These are phyloP conservation scores for Ochropacha duplaris DNA, from an alignment of 2,888 invertebrate genomes.

Conservation along the genomic window DNA sequence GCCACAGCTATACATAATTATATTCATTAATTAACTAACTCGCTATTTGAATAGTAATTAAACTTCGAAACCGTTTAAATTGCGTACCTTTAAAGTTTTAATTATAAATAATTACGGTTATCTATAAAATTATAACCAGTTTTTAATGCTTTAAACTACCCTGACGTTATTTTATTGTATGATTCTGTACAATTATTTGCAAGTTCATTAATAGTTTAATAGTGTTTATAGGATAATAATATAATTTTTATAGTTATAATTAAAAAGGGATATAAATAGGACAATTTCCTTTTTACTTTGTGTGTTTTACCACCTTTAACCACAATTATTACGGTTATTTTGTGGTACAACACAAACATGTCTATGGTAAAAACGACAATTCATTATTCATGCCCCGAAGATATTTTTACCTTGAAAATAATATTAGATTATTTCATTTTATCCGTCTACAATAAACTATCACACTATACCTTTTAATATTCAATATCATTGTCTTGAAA, in stretches of 20 bases:
- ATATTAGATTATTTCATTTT: no score
- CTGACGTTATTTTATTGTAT: not conserved
- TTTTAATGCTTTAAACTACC: not conserved
- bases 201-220: no score
- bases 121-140: not conserved
- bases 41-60: conserved; percentile 5
- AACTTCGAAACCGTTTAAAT: not conserved
- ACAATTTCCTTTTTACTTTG: no score
- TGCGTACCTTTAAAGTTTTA: not conserved
- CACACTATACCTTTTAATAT: not conserved
- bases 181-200: not conserved
- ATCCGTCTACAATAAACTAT: not conserved
- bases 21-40: conserved; percentile 45
- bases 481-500: conserved; percentile 1
- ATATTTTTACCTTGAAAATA: not conserved
- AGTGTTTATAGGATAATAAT: no score
- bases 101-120: not conserved
- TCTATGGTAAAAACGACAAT: no score
- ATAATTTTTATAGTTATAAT: no score
- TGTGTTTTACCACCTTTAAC: no score
- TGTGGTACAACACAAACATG: no score
- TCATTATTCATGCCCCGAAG: no score
- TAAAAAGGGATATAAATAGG: no score
- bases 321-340: no score
- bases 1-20: conserved; percentile 45